A percentile compares a stretch with the other conserved stretches of the same genome.
Evolutionary conservation across 2,888 invertebrate species (phyloP).

Genomic region (Neoitamus cyanurus): DNA sequence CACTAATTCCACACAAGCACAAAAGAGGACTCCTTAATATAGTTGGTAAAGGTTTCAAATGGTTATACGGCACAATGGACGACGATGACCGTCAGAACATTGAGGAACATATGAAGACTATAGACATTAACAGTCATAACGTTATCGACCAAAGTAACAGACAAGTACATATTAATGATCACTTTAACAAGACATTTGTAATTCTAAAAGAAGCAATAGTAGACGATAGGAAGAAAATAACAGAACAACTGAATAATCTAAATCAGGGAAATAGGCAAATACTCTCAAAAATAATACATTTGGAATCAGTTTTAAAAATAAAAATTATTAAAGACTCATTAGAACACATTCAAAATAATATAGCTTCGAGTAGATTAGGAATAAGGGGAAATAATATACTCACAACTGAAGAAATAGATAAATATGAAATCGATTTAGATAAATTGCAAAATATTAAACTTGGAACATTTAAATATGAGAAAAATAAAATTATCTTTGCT

Average conservation of each 20-base stretch:
- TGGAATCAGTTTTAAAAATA: conserved; percentile 29
- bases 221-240: conserved; percentile 12
- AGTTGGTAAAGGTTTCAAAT: no score
- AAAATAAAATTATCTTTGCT: conserved; percentile 44
- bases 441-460: conserved; percentile 43
- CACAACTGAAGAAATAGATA: conserved; percentile 36
- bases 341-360: conserved; percentile 42
- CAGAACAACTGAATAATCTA: not conserved
- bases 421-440: conserved; percentile 39
- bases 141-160: conserved; percentile 8
- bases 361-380: conserved; percentile 41
- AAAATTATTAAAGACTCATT: conserved; percentile 13
- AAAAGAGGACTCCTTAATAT: no score
- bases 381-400: conserved; percentile 42
- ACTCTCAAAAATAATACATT: not conserved
- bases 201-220: conserved; percentile 23
- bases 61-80: no score
- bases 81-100: no score
- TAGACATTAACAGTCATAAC: conserved; percentile 31
- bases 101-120: no score
- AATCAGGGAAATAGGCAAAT: not conserved
- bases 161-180: no score
- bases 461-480: conserved; percentile 34
- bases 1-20: conserved; percentile 12
- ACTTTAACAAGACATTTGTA: conserved; percentile 40